Evolutionary conservation across 1,140 invertebrate genomes (phyloP), one percentile per base, ranked within the genome.

Genomic region (Aphidius ervi): DNA sequence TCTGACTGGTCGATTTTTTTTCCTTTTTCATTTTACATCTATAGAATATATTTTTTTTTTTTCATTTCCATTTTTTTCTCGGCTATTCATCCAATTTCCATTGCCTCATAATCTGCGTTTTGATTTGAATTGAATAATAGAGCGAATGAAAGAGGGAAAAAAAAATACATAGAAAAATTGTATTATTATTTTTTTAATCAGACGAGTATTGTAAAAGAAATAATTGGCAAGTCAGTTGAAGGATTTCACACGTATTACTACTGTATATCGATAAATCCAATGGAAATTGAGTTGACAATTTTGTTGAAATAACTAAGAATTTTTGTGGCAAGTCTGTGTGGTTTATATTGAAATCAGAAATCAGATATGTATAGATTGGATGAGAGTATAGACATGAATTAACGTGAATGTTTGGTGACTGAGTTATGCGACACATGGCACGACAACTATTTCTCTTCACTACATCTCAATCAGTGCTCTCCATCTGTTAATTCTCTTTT

Each of bases 391-490:
- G 23, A 31, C 23, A 31, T 53, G 50, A 53, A 53, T 53, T n/a
- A 41, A 40, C 5, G 16, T 48, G n/a, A 55, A 9, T 5, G 16
- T 16, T n/a, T 16, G 31, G n/a, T 20, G 42, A 9, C 10, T 41
- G 43, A 57, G 9, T 20, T 56, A 55, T 43, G 53, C 46, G 47
- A 61, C 59, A 61, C 59, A 61, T 61, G 59, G 56, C 43, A 61
- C 46, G 59, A 61, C 59, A 61, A 46, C 20, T 52, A 7, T 23
- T 37, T 52, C 49, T 52, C 9, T 42, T 48, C 31, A 39, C 23
- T 54, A 63, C 50, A 45, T 47, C 55, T 63, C 62, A 60, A 63
- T 63, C 62, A 63, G 42, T 39, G 47, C 20, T 47, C 31, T 47
- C 47, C 62, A 63, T 63, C 62, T 63, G 62, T 59, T 47, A 40